These are phyloP conservation scores for Zaprionus taronus DNA, from an alignment of 1,140 invertebrate genomes.

Conservation along the genomic window DNA sequence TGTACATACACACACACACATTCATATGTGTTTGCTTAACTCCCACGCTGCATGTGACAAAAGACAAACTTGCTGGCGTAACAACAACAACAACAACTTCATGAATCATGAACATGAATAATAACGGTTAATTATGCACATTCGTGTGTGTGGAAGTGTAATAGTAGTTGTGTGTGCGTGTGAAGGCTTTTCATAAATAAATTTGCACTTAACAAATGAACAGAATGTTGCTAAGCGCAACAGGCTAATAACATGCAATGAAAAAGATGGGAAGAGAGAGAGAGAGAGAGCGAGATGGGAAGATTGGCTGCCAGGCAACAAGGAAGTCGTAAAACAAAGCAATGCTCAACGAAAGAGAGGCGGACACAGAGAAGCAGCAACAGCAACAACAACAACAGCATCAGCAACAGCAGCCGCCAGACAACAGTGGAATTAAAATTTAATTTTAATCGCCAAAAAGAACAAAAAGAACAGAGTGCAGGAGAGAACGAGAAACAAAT, in stretches of 20 bases:
- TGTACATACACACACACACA: neutral
- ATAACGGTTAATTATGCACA: slow-evolving; percentile 70
- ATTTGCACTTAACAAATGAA: slow-evolving; percentile 74
- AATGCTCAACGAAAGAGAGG: slow-evolving; percentile 59
- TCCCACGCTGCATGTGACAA: slow-evolving; percentile 48
- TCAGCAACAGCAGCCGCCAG: slow-evolving; percentile 31
- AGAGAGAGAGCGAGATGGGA: slow-evolving; percentile 6
- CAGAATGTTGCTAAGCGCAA: slow-evolving; percentile 78
- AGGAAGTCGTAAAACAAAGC: slow-evolving; percentile 78
- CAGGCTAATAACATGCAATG: slow-evolving; percentile 55
- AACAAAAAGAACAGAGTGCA: slow-evolving; percentile 51
- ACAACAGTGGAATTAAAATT: slow-evolving; percentile 70
- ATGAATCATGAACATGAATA: slow-evolving; percentile 76
- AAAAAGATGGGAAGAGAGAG: slow-evolving; percentile 20
- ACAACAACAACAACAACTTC: slow-evolving; percentile 27
- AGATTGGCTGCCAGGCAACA: slow-evolving; percentile 41
- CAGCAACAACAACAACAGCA: slow-evolving; percentile 27
- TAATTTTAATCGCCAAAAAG: slow-evolving; percentile 79
- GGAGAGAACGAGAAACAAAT: slow-evolving; percentile 5
- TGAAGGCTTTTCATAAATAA: slow-evolving; percentile 70
- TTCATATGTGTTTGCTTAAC: neutral
- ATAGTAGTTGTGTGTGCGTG: slow-evolving; percentile 30
- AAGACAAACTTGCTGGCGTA: slow-evolving; percentile 16
- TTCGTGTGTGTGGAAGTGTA: slow-evolving; percentile 18
- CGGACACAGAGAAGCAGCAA: slow-evolving; percentile 23